Evolutionary conservation across 2,797 vertebrate genomes (phyloP).

Genomic region (Adelosebastes latens): DNA sequence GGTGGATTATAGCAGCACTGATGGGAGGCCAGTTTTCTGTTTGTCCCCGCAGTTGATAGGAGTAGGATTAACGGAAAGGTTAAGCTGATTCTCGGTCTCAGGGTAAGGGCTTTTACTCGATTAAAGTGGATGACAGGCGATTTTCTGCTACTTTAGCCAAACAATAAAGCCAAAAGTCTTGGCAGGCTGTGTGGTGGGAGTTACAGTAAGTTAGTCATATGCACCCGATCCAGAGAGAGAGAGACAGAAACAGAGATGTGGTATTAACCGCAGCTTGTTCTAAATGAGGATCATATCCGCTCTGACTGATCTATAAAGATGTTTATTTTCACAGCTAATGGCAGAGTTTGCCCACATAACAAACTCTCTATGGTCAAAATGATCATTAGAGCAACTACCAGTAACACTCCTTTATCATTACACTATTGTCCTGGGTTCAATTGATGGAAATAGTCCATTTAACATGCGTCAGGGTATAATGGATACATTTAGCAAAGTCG

Average conservation of each 20-base stretch:
- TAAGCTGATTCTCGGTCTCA: conserved; percentile 48
- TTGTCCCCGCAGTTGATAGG: conserved; percentile 36
- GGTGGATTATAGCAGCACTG: conserved; percentile 14
- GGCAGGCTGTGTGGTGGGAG: conserved; percentile 35
- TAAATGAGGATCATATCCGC: conserved; percentile 29
- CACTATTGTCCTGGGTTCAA: neutral
- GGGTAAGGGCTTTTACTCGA: conserved; percentile 51
- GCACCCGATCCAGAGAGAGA: conserved; percentile 16
- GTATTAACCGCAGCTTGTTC: conserved; percentile 40
- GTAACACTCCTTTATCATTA: conserved; percentile 15
- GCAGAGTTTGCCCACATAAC: conserved; percentile 29
- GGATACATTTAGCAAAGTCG: neutral
- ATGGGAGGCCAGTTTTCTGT: conserved; percentile 24
- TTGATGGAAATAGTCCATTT: neutral
- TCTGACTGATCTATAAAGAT: conserved; percentile 31
- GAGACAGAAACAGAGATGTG: conserved; percentile 19
- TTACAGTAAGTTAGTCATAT: conserved; percentile 54
- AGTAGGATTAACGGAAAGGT: conserved; percentile 57
- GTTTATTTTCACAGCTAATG: conserved; percentile 54
- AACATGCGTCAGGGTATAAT: neutral
- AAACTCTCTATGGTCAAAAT: conserved; percentile 11
- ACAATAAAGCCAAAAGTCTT: conserved; percentile 58
- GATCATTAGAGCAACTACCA: conserved; percentile 25
- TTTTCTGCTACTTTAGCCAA: conserved; percentile 63
- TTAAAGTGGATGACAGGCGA: conserved; percentile 57